Base-by-base conservation (phyloP, 2,888 invertebrate genomes). In the Noctua comes region DNA sequence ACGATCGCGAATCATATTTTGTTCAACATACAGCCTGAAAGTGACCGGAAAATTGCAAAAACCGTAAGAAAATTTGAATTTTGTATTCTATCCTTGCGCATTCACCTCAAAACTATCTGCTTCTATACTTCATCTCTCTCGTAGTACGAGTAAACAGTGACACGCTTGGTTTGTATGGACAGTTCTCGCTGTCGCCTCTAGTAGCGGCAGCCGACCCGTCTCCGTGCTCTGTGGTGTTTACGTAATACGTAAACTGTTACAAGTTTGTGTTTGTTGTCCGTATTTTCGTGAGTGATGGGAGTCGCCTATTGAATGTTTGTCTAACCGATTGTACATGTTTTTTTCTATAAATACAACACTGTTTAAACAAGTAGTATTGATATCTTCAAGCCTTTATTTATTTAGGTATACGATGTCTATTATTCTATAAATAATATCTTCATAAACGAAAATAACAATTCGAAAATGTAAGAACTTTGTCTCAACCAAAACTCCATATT, bases 241-340 rank as follows among this genome's bases (percentile, higher is more conserved):
- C 27, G 10, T 73, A 21, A 6, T 68, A 69, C 40, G 40, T 69
- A 66, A 43, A 77, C 83, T 59, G 43, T 62, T 31, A 54, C 70
- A 40, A 51, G 48, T 80, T 70, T 69, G 31, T 82, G 24, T 74
- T 68, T 68, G 31, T 16, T 59, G 31, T 65, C 46, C 64, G 27
- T 76, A 59, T 86, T 84, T 74, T 79, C 71, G 65, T 70, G 69
- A 77, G 69, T 68, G 71, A 78, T 82, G 68, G 48, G 27, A 51
- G 65, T 68, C 59, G 7, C 54, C 51, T 54, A 79, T 76, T 59
- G n/a, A 77, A 73, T 77, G 57, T 80, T 86, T 86, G 54, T 72
- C 46, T 43, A 73, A 76, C 51, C 74, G 69, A 71, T 77, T 76
- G 54, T 76, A 66, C 43, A 73, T 73, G 66, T 73, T 54, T 69